Evolutionary conservation across 2,888 invertebrate species (phyloP).

Genomic region (Clitarchus hookeri): DNA sequence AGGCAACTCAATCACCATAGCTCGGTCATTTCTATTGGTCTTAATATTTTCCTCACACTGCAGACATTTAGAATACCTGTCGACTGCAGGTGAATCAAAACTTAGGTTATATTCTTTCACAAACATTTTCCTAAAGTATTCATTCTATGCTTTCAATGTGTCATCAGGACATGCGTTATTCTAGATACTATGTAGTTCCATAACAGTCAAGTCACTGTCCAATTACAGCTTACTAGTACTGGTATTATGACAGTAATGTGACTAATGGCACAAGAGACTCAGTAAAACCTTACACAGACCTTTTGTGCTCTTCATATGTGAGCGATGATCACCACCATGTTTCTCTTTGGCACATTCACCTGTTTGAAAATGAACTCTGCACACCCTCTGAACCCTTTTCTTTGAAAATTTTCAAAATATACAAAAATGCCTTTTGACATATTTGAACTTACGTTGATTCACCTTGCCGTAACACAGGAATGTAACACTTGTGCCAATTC

Average conservation of each 20-base stretch:
- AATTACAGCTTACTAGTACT: neutral
- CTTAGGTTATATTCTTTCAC: constrained; percentile 43
- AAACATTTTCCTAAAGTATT: constrained; percentile 41
- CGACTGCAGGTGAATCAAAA: constrained; percentile 40
- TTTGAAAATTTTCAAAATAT: neutral
- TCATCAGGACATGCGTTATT: constrained; percentile 1
- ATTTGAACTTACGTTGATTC: constrained; percentile 4
- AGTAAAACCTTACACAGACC: neutral
- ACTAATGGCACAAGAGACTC: constrained; percentile 22
- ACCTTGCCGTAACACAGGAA: neutral
- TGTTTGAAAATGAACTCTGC: neutral
- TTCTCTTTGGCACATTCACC: neutral
- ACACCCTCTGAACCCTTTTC: neutral
- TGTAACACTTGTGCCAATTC: constrained; percentile 11
- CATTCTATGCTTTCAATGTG: constrained; percentile 32
- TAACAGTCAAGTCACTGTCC: neutral
- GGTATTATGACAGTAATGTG: constrained; percentile 16
- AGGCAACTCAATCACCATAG: constrained; percentile 33
- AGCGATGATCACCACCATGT: neutral
- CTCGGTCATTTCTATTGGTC: neutral
- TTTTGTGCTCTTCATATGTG: neutral
- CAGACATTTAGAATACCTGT: constrained; percentile 35
- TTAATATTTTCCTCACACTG: neutral
- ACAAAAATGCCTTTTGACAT: neutral
- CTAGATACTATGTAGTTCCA: neutral